Evolutionary conservation across 2,797 vertebrate species (phyloP).

Genomic region (Malacoraja senta): DNA sequence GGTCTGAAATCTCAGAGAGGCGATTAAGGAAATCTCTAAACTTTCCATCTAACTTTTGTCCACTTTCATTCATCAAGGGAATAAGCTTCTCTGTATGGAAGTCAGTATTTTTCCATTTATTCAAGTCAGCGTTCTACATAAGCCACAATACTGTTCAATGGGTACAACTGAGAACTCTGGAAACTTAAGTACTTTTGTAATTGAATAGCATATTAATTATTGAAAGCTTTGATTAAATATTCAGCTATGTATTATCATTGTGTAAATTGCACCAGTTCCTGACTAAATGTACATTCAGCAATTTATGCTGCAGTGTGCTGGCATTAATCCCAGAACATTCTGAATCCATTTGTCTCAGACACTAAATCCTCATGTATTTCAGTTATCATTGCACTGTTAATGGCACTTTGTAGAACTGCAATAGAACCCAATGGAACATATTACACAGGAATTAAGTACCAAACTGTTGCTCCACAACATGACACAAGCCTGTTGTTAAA

Average conservation of each 20-base stretch:
- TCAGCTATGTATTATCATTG: constrained; percentile 13
- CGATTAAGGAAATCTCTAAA: not conserved
- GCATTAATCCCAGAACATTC: constrained; percentile 23
- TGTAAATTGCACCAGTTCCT: constrained; percentile 18
- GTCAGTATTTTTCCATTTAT: not conserved
- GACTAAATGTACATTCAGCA: constrained; percentile 34
- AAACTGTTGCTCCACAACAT: not conserved
- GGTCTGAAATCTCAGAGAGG: not conserved
- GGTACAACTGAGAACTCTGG: not conserved
- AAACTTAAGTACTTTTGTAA: constrained; percentile 16
- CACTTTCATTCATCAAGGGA: not conserved
- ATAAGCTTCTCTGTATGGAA: constrained; percentile 20
- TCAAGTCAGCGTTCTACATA: not conserved
- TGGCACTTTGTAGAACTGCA: not conserved
- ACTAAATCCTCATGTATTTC: constrained; percentile 2
- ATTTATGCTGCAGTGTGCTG: not conserved
- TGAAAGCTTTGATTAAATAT: constrained; percentile 36
- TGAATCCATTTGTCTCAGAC: not conserved
- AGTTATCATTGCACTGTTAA: not conserved
- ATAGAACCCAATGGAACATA: not conserved
- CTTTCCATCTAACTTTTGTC: not conserved
- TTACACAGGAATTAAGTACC: not conserved
- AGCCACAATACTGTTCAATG: not conserved
- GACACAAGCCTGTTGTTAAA: not conserved
- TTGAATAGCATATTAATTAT: constrained; percentile 29